Evolutionary conservation across 1,140 invertebrate genomes (phyloP).

Genomic region (Paraescarpia echinospica): DNA sequence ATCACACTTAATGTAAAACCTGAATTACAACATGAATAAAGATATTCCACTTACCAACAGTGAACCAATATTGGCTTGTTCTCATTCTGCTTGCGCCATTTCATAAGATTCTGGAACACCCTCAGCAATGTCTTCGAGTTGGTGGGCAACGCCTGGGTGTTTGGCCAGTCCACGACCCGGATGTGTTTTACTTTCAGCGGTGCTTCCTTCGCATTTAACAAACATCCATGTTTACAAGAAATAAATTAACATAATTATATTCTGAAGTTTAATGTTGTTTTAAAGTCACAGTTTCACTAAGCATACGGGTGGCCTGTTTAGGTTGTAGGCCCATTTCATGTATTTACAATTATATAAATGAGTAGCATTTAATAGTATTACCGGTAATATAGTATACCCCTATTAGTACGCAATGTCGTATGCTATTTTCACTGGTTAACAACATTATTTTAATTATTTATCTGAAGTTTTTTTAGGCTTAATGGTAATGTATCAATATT

Average conservation of each 20-base stretch:
- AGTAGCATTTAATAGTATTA: no score
- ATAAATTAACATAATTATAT: not conserved
- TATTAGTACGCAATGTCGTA: no score
- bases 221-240: not conserved
- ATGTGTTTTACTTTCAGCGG: not conserved
- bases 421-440: no score
- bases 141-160: not conserved
- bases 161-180: conserved; percentile 3
- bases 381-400: no score
- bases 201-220: not conserved
- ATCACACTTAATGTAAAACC: no score
- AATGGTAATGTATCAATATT: no score
- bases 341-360: no score
- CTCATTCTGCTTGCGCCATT: not conserved
- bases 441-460: no score
- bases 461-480: no score
- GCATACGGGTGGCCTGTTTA: no score
- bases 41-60: conserved; percentile 1
- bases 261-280: not conserved
- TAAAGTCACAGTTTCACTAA: not conserved
- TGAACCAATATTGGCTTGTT: not conserved
- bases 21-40: not conserved
- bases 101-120: not conserved
- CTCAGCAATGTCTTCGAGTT: not conserved
- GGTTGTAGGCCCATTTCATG: no score